Base-by-base conservation (phyloP, 2,113 vertebrate genomes). In the Boulengeromyrus knoepffleri region DNA sequence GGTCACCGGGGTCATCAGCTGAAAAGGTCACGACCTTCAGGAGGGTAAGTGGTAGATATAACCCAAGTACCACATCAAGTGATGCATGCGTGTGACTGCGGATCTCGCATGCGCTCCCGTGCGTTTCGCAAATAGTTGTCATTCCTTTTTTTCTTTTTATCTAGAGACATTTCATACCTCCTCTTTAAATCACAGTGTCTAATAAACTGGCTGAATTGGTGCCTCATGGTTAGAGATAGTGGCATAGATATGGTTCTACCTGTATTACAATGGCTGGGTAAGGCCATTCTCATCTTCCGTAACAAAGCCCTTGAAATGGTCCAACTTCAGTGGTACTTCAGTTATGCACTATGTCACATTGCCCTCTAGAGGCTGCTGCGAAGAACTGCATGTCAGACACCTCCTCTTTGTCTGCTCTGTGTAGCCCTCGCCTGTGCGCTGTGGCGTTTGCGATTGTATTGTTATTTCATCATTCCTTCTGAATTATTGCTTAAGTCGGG, bases 1-100 rank as follows among this genome's bases (percentile, higher is more conserved):
- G 88, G 88, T 91, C 92, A 91, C 87, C 93, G 83, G 88, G 94
- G 91, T 91, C 92, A 92, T 92, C 90, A 93, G 89, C 89, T 62
- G 3, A 89, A 92, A 94, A 84, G 80, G 77, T 42, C 31, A 45
- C 39, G 3, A 31, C 62, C 62, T 70, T 70, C 27, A 70, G 62
- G 13, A 42, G 74, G 36, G 74, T 5, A 42, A 42, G 15, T 80
- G 13, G 6, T 1, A 42, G 6, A 42, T 80, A 80, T 3, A 80
- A 17, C 13, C 8, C 31, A 39, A 19, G 74, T 39, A 5, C 3
- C 15, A 19, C 31, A 15, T 36, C n/a, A 39, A 13, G 19, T 36
- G 46, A 85, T 52, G n/a, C 83, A 74, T 19, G 66, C 49, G 3
- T 31, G 17, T 21, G 74, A 19, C 15, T 36, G 31, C 36, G 17